Conservation (phyloP, 2,797 vertebrate genomes). For the Sebastes flavidus region DNA sequence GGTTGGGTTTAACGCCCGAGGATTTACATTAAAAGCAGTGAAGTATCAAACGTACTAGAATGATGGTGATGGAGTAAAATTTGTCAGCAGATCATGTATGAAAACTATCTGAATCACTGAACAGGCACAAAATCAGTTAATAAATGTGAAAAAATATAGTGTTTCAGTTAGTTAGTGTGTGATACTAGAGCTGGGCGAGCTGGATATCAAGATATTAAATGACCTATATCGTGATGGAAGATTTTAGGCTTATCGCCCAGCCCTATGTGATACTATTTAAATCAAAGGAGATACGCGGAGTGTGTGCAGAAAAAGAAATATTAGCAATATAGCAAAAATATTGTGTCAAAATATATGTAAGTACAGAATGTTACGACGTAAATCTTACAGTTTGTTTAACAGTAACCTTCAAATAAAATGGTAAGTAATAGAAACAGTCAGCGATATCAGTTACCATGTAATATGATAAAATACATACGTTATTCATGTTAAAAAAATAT, state of each 20-base stretch:
- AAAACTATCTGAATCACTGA: neutral
- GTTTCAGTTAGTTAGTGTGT: neutral
- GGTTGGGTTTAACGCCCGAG: neutral
- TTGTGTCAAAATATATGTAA: neutral
- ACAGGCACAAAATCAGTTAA: neutral
- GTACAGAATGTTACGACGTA: accelerated
- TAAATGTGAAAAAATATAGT: neutral
- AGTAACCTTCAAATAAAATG: neutral
- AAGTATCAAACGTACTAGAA: neutral
- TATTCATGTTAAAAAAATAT: neutral
- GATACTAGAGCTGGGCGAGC: too few species aligned
- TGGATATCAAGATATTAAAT: too few species aligned
- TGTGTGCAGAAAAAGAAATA: neutral
- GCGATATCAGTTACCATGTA: neutral
- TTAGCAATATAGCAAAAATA: neutral
- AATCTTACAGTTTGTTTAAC: neutral
- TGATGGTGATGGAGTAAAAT: neutral
- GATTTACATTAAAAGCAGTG: neutral
- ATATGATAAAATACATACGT: neutral
- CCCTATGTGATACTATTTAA: neutral
- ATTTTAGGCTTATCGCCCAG: too few species aligned
- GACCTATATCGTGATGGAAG: too few species aligned
- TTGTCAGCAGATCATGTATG: neutral
- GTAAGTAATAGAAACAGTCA: neutral
- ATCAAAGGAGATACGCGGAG: neutral